A percentile compares a stretch with the other conserved stretches of the same genome.
Conservation (phyloP, 2,888 invertebrate species). For the Clitarchus hookeri region DNA sequence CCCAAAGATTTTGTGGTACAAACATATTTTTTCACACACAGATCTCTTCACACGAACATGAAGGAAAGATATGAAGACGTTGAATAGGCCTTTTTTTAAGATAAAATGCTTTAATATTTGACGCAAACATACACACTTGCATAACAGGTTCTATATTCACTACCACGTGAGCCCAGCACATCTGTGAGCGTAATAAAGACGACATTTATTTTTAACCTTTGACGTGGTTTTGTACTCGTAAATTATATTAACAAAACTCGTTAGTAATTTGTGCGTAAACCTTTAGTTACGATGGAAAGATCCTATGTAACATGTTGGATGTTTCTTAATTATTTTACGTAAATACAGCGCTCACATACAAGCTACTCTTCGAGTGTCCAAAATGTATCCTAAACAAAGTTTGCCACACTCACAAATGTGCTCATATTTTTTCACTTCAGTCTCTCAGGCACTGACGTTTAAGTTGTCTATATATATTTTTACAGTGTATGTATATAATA, state of each 20-base stretch:
- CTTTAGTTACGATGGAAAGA: no score
- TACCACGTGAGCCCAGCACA: neutral
- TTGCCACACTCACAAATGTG: neutral
- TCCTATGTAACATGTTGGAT: no score
- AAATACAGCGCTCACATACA: no score
- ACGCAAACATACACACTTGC: neutral
- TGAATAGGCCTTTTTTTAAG: neutral
- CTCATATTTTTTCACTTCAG: neutral
- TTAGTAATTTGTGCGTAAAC: neutral
- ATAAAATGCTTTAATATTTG: slow-evolving; percentile 6
- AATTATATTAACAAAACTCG: neutral
- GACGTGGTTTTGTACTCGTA: neutral
- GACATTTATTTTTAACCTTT: neutral
- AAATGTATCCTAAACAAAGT: neutral
- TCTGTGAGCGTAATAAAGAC: neutral
- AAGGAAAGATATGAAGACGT: neutral
- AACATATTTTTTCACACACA: neutral
- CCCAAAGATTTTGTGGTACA: neutral
- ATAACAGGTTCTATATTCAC: neutral
- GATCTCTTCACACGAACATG: neutral
- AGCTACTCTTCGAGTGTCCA: no score
- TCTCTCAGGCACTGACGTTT: slow-evolving; percentile 25
- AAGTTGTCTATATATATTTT: slow-evolving; percentile 24
- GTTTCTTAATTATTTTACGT: no score
- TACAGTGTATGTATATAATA: slow-evolving; percentile 23